Evolutionary conservation across 1,140 invertebrate species (phyloP).

Genomic region (Pteromalus puparum): DNA sequence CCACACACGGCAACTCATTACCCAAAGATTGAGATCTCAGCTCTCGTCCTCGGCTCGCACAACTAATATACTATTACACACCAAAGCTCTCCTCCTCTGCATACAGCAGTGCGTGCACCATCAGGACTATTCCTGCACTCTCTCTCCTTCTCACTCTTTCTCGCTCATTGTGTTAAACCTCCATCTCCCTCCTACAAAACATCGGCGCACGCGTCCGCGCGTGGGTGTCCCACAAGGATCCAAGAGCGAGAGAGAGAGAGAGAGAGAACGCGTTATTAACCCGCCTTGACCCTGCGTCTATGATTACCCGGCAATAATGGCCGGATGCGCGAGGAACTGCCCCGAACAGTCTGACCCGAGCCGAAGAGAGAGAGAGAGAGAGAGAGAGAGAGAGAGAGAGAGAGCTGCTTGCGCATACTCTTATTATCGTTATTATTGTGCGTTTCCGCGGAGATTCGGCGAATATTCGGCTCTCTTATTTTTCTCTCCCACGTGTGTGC

Average conservation of each 20-base stretch:
- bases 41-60: no score
- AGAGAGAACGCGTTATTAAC: slow-evolving; percentile 74
- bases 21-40: slow-evolving; percentile 21
- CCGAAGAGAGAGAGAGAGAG: background rate
- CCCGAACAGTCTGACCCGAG: background rate
- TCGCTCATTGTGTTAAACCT: background rate
- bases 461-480: no score
- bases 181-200: background rate
- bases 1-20: background rate
- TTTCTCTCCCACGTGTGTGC: no score
- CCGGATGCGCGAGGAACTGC: slow-evolving; percentile 60
- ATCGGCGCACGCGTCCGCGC: background rate
- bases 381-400: no score
- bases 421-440: no score
- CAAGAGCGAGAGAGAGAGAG: background rate
- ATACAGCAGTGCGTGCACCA: no score
- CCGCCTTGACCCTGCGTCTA: slow-evolving; percentile 71
- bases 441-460: no score
- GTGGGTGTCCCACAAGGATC: slow-evolving; percentile 36
- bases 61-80: background rate
- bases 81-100: background rate
- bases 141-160: background rate
- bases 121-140: no score
- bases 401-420: no score
- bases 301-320: slow-evolving; percentile 74